Evolutionary conservation across 2,797 vertebrate species (phyloP).

Genomic region (Australoheros facetus): DNA sequence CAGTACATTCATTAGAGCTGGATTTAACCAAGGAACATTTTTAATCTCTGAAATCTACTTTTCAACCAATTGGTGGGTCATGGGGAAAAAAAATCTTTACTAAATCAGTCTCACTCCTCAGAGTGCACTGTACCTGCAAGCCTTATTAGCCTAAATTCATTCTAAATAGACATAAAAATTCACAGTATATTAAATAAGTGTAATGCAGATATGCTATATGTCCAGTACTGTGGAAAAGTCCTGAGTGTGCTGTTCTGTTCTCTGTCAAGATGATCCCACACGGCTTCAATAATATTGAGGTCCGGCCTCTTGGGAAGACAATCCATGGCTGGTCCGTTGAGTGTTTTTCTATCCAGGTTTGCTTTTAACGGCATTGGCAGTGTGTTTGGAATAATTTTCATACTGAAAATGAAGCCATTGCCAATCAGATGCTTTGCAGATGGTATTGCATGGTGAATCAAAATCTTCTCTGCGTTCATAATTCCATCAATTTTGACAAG

Average conservation of each 20-base stretch:
- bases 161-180: not conserved
- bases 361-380: too few relatives aligned
- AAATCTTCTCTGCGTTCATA: not conserved
- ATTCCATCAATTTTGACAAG: not conserved
- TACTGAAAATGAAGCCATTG: not conserved
- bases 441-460: not conserved
- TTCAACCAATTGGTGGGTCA: not conserved
- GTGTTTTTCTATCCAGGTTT: too few relatives aligned
- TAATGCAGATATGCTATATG: not conserved
- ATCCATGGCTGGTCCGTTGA: too few relatives aligned
- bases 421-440: too few relatives aligned
- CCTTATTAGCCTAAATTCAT: not conserved
- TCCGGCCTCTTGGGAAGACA: too few relatives aligned
- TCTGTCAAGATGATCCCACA: too few relatives aligned
- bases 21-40: not conserved
- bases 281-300: too few relatives aligned
- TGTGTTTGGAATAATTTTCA: too few relatives aligned
- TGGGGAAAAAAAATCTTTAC: too few relatives aligned
- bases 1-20: not conserved
- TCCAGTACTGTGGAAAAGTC: not conserved
- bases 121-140: not conserved
- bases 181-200: not conserved
- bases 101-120: too few relatives aligned
- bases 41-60: not conserved
- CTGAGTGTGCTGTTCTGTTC: too few relatives aligned